These are phyloP conservation scores for Dysdera silvatica DNA, from an alignment of 1,140 invertebrate species.

Conservation along the genomic window DNA sequence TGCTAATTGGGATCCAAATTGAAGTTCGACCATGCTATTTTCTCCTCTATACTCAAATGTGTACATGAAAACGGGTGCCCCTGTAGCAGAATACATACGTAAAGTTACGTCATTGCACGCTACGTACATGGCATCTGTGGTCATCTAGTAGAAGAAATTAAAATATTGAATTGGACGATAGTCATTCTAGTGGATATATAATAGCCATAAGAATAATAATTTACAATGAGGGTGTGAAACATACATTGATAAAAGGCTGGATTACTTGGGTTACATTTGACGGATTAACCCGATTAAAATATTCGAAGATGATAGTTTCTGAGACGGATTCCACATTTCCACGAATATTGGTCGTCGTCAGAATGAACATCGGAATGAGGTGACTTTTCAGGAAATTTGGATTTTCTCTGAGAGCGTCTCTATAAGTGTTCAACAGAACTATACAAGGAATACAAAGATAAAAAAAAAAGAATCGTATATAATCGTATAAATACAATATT, in stretches of 20 bases:
- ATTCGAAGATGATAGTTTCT: constrained; percentile 26
- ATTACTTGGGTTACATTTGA: constrained; percentile 29
- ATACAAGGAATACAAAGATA: neutral
- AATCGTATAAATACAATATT: neutral
- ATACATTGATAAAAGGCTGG: constrained; percentile 34
- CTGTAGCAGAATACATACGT: constrained; percentile 14
- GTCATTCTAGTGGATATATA: neutral
- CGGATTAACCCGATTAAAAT: constrained; percentile 31
- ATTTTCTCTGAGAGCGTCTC: constrained; percentile 13
- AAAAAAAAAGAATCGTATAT: neutral
- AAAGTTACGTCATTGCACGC: constrained; percentile 34
- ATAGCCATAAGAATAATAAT: neutral
- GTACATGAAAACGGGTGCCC: constrained; percentile 39
- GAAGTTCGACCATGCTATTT: constrained; percentile 40
- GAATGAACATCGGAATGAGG: constrained; percentile 21
- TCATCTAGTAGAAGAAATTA: constrained; percentile 26
- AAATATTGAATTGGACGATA: neutral
- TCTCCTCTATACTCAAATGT: constrained; percentile 41
- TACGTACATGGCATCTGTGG: constrained; percentile 31
- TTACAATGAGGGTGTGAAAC: neutral
- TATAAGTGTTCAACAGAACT: constrained; percentile 18
- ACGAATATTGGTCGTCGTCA: constrained; percentile 16
- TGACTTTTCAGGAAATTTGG: constrained; percentile 9
- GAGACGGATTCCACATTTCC: constrained; percentile 23
- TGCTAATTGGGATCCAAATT: constrained; percentile 32